Evolutionary conservation across 2,888 invertebrate genomes (phyloP).

Genomic region (Drosophila flavopinicola): DNA sequence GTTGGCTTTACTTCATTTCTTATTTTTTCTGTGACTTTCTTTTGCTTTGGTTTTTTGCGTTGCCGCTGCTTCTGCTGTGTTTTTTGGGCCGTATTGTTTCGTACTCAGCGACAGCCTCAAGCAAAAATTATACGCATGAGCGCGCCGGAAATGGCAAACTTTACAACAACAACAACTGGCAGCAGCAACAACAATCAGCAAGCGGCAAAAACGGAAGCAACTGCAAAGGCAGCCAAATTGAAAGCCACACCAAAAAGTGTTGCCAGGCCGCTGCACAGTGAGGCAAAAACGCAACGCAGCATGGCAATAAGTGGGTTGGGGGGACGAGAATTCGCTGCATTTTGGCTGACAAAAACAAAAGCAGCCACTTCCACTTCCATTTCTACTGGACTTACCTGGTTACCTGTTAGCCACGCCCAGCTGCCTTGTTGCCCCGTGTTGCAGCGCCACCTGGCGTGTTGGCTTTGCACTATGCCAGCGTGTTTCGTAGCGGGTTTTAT

Average conservation of each 20-base stretch:
- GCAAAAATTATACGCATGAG: conserved; percentile 80
- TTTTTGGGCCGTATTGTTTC: conserved; percentile 65
- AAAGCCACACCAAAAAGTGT: conserved; percentile 75
- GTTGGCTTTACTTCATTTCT: conserved; percentile 39
- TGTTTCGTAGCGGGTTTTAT: conserved; percentile 15
- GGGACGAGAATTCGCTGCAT: conserved; percentile 7
- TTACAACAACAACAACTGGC: conserved; percentile 51
- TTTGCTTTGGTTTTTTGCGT: conserved; percentile 24
- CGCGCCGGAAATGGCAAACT: conserved; percentile 80
- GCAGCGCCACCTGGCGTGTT: conserved; percentile 32
- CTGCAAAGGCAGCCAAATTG: conserved; percentile 68
- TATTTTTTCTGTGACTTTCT: conserved; percentile 27
- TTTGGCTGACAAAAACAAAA: conserved; percentile 43
- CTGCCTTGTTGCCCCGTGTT: conserved; percentile 10
- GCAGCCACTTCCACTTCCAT: no score
- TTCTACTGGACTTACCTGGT: conserved; percentile 1
- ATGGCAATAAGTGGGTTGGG: neutral
- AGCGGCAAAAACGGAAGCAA: conserved; percentile 61
- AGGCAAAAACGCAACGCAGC: neutral
- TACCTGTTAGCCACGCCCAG: conserved; percentile 56
- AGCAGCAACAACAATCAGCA: conserved; percentile 13
- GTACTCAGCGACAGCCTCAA: conserved; percentile 74
- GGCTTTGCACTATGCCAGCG: conserved; percentile 34
- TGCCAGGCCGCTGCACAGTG: conserved; percentile 32
- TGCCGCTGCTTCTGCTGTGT: neutral